Evolutionary conservation across 2,113 vertebrate genomes (phyloP).

Genomic region (Hypocryptadius cinnamomeus): DNA sequence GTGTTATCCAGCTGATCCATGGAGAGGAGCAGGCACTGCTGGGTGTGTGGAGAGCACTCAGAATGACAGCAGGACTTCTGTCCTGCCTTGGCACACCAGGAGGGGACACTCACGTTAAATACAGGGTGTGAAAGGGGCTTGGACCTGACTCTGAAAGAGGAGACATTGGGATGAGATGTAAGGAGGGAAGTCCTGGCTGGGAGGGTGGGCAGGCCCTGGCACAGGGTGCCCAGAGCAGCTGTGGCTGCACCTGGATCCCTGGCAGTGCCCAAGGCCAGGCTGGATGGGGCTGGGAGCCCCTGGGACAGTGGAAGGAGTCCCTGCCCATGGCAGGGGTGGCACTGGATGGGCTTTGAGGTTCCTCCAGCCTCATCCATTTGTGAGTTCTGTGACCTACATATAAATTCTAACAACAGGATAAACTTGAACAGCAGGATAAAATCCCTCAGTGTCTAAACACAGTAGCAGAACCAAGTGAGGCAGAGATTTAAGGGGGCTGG

Average conservation of each 20-base stretch:
- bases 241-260: neutral
- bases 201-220: neutral
- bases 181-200: fast-evolving
- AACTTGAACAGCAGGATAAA: neutral
- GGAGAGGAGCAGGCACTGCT: neutral
- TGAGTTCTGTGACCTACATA: neutral
- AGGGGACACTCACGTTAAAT: fast-evolving
- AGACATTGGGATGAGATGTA: neutral
- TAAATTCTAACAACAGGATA: neutral
- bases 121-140: neutral
- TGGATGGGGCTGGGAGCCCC: neutral
- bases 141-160: no score
- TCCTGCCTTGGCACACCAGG: neutral
- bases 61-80: fast-evolving
- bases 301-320: neutral
- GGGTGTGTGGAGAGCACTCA: fast-evolving
- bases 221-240: neutral
- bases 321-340: neutral
- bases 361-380: neutral
- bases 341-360: neutral
- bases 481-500: neutral
- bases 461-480: neutral
- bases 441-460: neutral
- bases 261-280: neutral
- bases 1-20: neutral